Conservation (phyloP, 2,797 vertebrate species). For the Moxostoma hubbsi region DNA sequence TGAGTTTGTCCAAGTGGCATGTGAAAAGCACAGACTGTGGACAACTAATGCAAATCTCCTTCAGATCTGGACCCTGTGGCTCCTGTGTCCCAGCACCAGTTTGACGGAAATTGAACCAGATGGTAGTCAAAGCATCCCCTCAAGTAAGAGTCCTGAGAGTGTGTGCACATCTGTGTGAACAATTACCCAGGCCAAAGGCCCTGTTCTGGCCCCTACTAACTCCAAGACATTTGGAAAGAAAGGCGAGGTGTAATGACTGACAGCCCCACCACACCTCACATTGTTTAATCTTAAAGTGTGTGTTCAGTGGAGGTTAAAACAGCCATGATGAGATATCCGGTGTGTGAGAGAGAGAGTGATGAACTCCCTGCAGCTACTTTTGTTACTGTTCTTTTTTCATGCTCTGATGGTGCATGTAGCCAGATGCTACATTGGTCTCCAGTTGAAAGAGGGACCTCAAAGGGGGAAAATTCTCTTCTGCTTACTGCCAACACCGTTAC, state of each 20-base stretch:
- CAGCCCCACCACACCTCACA: background rate
- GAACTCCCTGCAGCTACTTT: no score
- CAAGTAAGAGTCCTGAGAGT: background rate
- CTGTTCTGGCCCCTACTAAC: background rate
- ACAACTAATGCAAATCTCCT: background rate
- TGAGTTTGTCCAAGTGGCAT: background rate
- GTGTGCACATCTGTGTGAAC: background rate
- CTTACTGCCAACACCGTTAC: conserved; percentile 47
- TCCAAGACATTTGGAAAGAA: background rate
- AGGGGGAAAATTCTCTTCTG: conserved; percentile 1
- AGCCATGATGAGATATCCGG: conserved; percentile 23
- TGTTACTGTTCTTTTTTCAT: background rate
- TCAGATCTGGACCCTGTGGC: background rate
- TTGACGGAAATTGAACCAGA: conserved; percentile 17
- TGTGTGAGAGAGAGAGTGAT: background rate
- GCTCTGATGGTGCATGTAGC: conserved; percentile 27
- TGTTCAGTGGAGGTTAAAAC: background rate
- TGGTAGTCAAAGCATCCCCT: background rate
- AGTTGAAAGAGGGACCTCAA: conserved; percentile 23
- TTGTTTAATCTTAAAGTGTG: conserved; percentile 6
- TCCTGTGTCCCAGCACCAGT: conserved; percentile 3
- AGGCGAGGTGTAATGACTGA: conserved; percentile 26
- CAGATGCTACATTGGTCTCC: conserved; percentile 37
- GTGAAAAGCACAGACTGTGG: background rate
- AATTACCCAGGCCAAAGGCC: conserved; percentile 22